Evolutionary conservation across 2,113 vertebrate genomes (phyloP), one percentile per base, ranked within the genome.

Genomic region (Prunella fulvescens): DNA sequence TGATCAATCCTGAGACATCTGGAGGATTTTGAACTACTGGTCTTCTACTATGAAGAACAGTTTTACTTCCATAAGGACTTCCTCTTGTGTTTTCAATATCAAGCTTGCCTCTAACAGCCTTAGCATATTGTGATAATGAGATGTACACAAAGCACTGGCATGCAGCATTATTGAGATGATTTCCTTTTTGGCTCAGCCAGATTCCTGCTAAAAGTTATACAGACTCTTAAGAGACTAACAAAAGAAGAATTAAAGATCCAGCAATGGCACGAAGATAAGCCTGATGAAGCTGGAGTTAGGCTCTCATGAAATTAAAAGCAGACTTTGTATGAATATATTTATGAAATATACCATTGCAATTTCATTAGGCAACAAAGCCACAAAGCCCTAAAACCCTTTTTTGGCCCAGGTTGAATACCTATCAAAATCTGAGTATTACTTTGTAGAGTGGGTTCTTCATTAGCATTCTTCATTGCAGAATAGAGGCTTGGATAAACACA

Each of bases 131-230:
- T 0, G 53, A 90, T 96, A 96, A 96, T 94, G 92, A 96, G 90
- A 92, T 81, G 93, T 96, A 93, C 96, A 96, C 94, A 96, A 96
- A 92, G 88, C 64, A 72, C 70, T 88, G 92, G 92, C 87, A 92
- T 95, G 87, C 80, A 86, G 87, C 66, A 60, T 53, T 94, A 95
- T 14, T 96, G 89, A 87, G 96, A 97, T 93, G 77, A 96, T 96
- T 96, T 97, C 95, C 96, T 96, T 96, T 97, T 81, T 95, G 96
- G 92, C 93, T 97, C 85, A 95, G 91, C 70, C 82, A 97, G 73
- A 96, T 88, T 96, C 93, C 95, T 97, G 92, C 95, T 97, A 94
- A 95, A 97, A 96, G 92, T 93, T 96, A 93, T 82, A 71, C 29
- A 0, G 81, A 92, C 91, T 90, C 92, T 96, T 95, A 85, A 86